Evolutionary conservation across 1,140 invertebrate species (phyloP), one percentile per base, ranked within the genome.

Genomic region (Solen grandis): DNA sequence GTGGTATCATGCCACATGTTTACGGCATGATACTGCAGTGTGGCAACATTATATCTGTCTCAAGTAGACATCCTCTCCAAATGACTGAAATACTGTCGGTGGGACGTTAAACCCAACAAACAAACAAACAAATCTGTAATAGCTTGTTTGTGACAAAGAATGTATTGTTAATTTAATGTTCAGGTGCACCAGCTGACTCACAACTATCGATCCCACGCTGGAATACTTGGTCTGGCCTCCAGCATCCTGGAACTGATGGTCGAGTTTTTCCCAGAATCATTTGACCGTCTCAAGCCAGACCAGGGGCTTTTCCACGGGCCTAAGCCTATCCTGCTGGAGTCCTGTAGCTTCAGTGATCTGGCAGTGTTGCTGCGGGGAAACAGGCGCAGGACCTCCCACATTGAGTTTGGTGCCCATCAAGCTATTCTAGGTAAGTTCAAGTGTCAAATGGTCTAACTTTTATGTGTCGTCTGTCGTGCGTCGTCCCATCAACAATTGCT

Each of bases 171-270:
- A 36, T 63, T 25, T 29, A 46, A 59, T 29, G 8, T 62, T 25
- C 57, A 84, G 52, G 85, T 91, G 1, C 85, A 91, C 76, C 87
- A 89, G 66, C 80, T 91, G 29, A 90, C 87, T 10, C 87, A 90
- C 78, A 91, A 91, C 78, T 91, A 90, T 74, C 70, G 89, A 25
- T 90, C 89, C 14, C 90, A 91, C 70, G 84, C 86, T 13, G 89
- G 90, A 0, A 90, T 91, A 76, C 84, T 91, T 33, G 84, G 81
- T 25, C 77, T 91, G 16, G 90, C 90, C 10, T 85, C 89, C 3
- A 85, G 88, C 81, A 84, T 91, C 27, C 81, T 91, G 25, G 89
- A 90, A 57, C 80, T 91, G 1, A 78, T 91, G 86, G 74, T 87
- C 16, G 83, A 87, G 52, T 89, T 89, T 46, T 91, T 91, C 82